Percentiles rank a stretch among this genome's conserved stretches.
phyloP scores from a whole-genome alignment of 2,797 vertebrate species.

The Brachymystax lenok region DNA sequence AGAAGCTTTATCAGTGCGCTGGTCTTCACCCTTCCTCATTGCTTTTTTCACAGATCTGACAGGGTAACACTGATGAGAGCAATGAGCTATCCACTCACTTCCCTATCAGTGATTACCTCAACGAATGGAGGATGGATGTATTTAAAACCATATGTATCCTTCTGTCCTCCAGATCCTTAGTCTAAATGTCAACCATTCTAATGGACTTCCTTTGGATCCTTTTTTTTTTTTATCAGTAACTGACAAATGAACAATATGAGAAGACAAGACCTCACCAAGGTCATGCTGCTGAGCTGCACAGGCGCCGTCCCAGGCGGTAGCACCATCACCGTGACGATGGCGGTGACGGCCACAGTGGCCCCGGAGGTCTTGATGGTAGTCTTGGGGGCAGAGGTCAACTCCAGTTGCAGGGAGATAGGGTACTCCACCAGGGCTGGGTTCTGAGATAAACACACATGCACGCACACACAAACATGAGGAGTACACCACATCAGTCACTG shows the following conservation, averaged over 20 bases:
- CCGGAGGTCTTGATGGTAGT: slow-evolving; percentile 87
- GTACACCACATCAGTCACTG: too few relatives aligned
- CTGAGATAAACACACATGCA: slow-evolving; percentile 56
- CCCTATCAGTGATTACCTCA: too few relatives aligned
- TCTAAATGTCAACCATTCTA: too few relatives aligned
- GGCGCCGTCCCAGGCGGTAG: slow-evolving; percentile 69
- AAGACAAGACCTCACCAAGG: slow-evolving; percentile 80
- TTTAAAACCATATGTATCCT: not conserved
- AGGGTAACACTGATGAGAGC: not conserved
- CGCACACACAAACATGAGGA: too few relatives aligned
- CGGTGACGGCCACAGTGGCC: slow-evolving; percentile 80
- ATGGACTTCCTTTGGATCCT: too few relatives aligned
- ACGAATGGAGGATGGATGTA: not conserved
- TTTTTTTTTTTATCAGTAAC: not conserved
- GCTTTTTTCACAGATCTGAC: not conserved
- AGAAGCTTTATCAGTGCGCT: not conserved
- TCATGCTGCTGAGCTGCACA: slow-evolving; percentile 90
- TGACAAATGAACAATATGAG: not conserved
- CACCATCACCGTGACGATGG: slow-evolving; percentile 82
- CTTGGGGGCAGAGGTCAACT: slow-evolving; percentile 79
- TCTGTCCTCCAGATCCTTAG: too few relatives aligned
- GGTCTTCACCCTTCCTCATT: not conserved
- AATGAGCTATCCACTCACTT: not conserved
- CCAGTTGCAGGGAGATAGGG: slow-evolving; percentile 81
- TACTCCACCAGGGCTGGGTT: slow-evolving; percentile 82